Percentiles rank a stretch among this genome's conserved stretches.
These are phyloP conservation scores for Orthosia gracilis DNA, from an alignment of 2,888 invertebrate genomes.

Conservation along the genomic window DNA sequence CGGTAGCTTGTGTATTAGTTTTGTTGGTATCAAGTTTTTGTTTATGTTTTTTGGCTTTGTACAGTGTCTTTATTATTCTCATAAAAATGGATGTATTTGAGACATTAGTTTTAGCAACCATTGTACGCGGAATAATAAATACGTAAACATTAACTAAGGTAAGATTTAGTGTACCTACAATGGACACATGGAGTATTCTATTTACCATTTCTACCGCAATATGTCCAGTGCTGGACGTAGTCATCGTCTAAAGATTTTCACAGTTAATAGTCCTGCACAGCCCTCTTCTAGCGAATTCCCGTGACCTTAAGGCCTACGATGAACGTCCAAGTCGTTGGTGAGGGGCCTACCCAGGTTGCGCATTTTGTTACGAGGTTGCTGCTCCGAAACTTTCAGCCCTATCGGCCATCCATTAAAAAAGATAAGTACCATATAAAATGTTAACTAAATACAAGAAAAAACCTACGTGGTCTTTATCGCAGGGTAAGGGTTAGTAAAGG, in stretches of 20 bases:
- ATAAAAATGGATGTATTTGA: background rate
- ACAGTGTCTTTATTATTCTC: background rate
- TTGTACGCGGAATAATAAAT: no score
- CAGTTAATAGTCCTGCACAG: background rate
- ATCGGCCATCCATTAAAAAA: background rate
- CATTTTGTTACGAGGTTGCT: background rate
- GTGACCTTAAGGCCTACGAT: no score
- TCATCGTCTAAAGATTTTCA: background rate
- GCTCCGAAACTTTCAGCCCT: background rate
- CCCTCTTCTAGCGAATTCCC: fast-evolving
- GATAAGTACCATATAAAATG: constrained; percentile 4
- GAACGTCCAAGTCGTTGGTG: background rate
- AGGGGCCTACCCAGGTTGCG: no score
- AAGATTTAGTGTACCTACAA: no score
- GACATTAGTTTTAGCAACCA: background rate
- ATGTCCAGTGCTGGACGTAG: background rate
- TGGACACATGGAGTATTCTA: no score
- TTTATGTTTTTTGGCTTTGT: constrained; percentile 5
- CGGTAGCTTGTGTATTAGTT: constrained; percentile 44
- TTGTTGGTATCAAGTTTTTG: constrained; percentile 26
- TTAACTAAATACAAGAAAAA: background rate
- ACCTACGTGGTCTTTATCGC: background rate
- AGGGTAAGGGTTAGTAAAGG: background rate
- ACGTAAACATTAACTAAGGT: no score
- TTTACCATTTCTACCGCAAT: no score